A percentile compares a stretch with the other conserved stretches of the same genome.
Evolutionary conservation across 2,888 invertebrate genomes (phyloP).

Genomic region (Melikaiella ostensackeni): DNA sequence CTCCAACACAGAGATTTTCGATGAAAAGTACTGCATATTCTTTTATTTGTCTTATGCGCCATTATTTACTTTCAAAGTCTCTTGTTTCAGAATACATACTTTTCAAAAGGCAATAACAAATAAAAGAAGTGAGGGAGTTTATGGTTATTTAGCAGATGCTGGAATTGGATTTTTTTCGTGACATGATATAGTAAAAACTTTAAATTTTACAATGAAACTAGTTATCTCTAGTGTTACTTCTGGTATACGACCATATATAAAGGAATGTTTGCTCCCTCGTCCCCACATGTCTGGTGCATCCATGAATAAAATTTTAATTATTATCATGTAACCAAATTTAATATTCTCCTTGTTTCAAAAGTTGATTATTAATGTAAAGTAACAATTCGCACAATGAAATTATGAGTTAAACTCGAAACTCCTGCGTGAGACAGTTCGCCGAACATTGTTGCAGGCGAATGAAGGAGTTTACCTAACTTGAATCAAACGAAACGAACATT

Average conservation of each 20-base stretch:
- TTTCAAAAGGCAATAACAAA: no score
- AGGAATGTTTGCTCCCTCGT: no score
- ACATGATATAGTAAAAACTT: no score
- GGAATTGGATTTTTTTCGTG: no score
- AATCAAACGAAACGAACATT: slow-evolving; percentile 29
- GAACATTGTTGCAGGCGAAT: slow-evolving; percentile 17
- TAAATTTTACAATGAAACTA: no score
- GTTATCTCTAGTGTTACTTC: no score
- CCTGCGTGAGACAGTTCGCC: slow-evolving; percentile 26
- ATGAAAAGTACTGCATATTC: not conserved
- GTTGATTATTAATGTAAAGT: slow-evolving; percentile 14
- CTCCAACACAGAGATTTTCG: not conserved
- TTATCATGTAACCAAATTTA: not conserved
- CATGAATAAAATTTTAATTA: not conserved
- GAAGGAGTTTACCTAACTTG: not conserved
- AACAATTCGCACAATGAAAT: not conserved
- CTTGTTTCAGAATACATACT: no score
- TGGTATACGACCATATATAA: no score
- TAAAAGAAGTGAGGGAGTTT: no score
- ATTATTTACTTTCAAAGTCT: no score
- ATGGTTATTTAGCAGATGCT: no score
- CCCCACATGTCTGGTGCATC: not conserved
- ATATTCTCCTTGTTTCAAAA: not conserved
- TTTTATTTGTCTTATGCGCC: no score
- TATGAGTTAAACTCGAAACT: slow-evolving; percentile 18